Percentiles rank a stretch among this genome's conserved stretches.
Evolutionary conservation across 2,888 invertebrate species (phyloP).

Genomic region (Hirtodrosophila histrioides): DNA sequence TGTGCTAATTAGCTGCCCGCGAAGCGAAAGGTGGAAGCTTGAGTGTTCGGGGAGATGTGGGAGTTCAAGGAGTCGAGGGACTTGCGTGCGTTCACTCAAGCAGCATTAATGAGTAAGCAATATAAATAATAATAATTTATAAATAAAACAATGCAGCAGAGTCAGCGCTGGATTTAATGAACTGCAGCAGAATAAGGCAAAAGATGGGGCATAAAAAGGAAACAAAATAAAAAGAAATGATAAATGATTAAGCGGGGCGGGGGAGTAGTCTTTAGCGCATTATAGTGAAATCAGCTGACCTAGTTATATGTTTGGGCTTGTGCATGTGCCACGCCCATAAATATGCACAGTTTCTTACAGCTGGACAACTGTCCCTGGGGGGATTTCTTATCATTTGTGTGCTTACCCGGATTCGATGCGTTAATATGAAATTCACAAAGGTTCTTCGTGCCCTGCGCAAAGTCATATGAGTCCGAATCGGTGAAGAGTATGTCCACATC

Average conservation of each 20-base stretch:
- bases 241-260: too few species aligned
- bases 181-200: slow-evolving; percentile 1
- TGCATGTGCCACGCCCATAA: slow-evolving; percentile 28
- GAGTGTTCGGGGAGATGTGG: not conserved
- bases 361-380: slow-evolving; percentile 8
- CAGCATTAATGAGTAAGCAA: slow-evolving; percentile 59
- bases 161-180: slow-evolving; percentile 27
- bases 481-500: slow-evolving; percentile 95
- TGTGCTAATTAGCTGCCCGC: slow-evolving; percentile 52
- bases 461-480: slow-evolving; percentile 94
- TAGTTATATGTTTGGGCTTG: slow-evolving; percentile 22
- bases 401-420: slow-evolving; percentile 86
- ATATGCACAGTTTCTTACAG: slow-evolving; percentile 23
- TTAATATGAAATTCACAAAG: slow-evolving; percentile 91
- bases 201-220: slow-evolving; percentile 5
- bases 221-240: slow-evolving; percentile 1
- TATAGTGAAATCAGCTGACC: slow-evolving; percentile 48
- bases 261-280: too few species aligned
- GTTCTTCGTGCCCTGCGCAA: slow-evolving; percentile 87
- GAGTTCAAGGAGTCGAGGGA: slow-evolving; percentile 19
- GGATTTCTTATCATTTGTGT: slow-evolving; percentile 7
- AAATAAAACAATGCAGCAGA: slow-evolving; percentile 41
- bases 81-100: slow-evolving; percentile 23
- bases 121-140: slow-evolving; percentile 63
- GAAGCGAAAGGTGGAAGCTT: not conserved